Percentiles rank a stretch among this genome's conserved stretches.
These are phyloP conservation scores for Kryphioiulus occultus DNA, from an alignment of 2,888 invertebrate species.

Conservation along the genomic window DNA sequence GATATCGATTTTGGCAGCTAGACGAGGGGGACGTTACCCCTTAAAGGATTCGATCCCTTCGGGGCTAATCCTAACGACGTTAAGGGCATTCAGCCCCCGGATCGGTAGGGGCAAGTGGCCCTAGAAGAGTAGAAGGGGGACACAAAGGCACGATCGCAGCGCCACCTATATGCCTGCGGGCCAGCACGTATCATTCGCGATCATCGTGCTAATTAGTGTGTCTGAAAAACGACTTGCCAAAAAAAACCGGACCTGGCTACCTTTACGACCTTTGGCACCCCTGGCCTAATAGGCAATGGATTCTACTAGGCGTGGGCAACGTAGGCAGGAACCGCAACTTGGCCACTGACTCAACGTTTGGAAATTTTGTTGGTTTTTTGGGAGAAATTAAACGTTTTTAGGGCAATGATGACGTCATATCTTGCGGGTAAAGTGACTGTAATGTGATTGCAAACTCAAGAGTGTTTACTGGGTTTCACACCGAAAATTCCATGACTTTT, in stretches of 20 bases:
- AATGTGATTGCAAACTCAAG: too few species aligned
- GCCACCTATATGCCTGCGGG: background rate
- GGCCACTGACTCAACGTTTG: background rate
- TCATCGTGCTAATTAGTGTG: slow-evolving; percentile 1
- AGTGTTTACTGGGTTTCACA: too few species aligned
- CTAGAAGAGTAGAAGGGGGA: background rate
- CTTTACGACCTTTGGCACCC: background rate
- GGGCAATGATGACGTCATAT: too few species aligned
- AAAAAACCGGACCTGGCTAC: background rate
- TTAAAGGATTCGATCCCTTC: background rate
- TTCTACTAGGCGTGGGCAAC: too few species aligned
- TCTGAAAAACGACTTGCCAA: background rate
- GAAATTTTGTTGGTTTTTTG: too few species aligned
- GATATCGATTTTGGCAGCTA: slow-evolving; percentile 24
- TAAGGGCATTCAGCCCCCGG: slow-evolving; percentile 27
- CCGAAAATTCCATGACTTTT: too few species aligned
- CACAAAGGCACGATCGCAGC: background rate
- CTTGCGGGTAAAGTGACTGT: too few species aligned
- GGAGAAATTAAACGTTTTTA: too few species aligned
- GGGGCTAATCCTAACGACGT: background rate
- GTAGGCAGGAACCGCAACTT: background rate
- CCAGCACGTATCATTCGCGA: background rate
- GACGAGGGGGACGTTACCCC: background rate
- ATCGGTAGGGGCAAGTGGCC: background rate
- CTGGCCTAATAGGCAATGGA: background rate